phyloP scores from a whole-genome alignment of 23 tunicate genomes.

The Trididemnum nubilum region DNA sequence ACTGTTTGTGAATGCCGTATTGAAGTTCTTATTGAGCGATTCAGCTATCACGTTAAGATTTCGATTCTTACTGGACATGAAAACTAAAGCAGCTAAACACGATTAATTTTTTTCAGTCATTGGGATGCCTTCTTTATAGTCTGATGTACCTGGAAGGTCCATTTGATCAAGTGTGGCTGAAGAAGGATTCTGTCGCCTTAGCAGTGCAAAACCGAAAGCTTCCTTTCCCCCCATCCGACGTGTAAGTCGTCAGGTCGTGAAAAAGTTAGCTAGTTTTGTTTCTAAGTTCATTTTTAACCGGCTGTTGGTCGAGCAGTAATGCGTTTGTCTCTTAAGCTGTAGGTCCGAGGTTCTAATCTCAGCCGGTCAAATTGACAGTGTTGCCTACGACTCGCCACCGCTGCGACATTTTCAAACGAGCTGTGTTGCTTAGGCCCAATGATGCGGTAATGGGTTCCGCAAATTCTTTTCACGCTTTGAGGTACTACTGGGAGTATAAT shows the following conservation, averaged over 20 bases:
- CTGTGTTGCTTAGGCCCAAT: no score
- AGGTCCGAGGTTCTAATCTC: not conserved
- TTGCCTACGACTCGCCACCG: not conserved
- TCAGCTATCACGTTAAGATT: no score
- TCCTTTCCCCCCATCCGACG: conserved; percentile 54
- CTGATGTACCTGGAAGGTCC: conserved; percentile 96
- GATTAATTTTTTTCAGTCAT: conserved; percentile 68
- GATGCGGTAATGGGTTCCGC: no score
- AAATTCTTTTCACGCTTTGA: no score
- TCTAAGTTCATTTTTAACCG: not conserved
- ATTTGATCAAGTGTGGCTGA: conserved; percentile 94
- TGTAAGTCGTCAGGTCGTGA: conserved; percentile 24
- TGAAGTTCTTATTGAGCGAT: no score
- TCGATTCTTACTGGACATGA: no score
- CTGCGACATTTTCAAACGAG: no score
- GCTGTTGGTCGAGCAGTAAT: no score
- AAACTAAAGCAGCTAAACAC: no score
- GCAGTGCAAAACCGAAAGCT: conserved; percentile 85
- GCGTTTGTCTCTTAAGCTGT: not conserved
- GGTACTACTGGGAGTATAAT: no score
- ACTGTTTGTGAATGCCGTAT: no score
- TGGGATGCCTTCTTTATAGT: conserved; percentile 89
- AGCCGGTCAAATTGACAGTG: not conserved
- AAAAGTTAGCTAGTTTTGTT: not conserved
- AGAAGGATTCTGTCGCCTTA: conserved; percentile 90